Conservation (phyloP, 2,797 vertebrate genomes). For the Gymnodraco acuticeps region DNA sequence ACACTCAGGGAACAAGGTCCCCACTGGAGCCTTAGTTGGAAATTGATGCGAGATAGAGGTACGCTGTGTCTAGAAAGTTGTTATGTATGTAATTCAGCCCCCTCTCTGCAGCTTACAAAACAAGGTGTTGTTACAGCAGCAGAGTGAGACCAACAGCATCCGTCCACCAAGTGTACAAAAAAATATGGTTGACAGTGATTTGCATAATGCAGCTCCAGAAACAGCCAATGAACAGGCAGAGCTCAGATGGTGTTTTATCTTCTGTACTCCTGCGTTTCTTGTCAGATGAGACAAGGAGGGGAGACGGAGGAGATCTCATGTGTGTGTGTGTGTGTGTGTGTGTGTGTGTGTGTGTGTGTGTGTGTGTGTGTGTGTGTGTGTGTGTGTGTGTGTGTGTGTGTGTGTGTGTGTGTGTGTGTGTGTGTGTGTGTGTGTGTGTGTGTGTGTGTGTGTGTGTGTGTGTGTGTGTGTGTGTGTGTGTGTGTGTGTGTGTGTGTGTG, state of each 20-base stretch:
- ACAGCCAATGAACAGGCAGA: constrained; percentile 10
- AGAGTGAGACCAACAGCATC: constrained; percentile 12
- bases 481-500: constrained; percentile 23
- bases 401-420: constrained; percentile 30
- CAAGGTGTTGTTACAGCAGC: not conserved
- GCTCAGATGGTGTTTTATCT: constrained; percentile 34
- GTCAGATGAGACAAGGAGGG: constrained; percentile 44
- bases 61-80: no score
- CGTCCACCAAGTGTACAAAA: constrained; percentile 17
- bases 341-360: constrained; percentile 20
- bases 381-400: constrained; percentile 14
- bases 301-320: not conserved
- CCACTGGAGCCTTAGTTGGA: no score
- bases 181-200: constrained; percentile 15
- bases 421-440: constrained; percentile 29
- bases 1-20: no score
- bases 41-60: no score
- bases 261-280: constrained; percentile 28
- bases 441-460: not conserved
- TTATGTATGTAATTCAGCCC: not conserved
- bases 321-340: constrained; percentile 11
- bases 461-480: constrained; percentile 19
- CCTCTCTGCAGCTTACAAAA: not conserved
- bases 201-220: constrained; percentile 31
- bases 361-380: constrained; percentile 13